Evolutionary conservation across 2,113 vertebrate genomes (phyloP).

Genomic region (Elephantulus edwardii): DNA sequence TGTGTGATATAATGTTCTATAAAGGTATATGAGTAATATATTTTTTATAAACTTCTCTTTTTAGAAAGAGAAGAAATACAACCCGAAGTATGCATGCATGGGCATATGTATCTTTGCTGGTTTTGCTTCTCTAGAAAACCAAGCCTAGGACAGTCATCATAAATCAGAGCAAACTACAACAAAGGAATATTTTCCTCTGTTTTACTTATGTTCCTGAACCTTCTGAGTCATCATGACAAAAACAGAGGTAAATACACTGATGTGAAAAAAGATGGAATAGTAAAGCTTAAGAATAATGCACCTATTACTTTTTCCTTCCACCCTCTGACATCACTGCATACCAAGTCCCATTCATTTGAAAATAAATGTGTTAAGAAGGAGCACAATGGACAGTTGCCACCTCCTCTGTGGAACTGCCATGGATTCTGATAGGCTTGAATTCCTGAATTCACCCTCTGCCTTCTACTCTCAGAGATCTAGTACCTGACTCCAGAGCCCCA

Average conservation of each 20-base stretch:
- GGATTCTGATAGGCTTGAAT: neutral
- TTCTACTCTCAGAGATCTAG: neutral
- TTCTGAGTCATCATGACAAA: neutral
- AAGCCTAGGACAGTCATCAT: too few relatives aligned
- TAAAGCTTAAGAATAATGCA: too few relatives aligned
- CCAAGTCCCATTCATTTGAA: neutral
- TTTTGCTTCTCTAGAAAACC: too few relatives aligned
- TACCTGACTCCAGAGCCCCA: neutral
- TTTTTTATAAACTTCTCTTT: too few relatives aligned
- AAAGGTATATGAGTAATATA: too few relatives aligned
- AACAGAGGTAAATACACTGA: neutral
- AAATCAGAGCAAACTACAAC: too few relatives aligned
- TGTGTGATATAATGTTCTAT: too few relatives aligned
- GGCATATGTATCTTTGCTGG: too few relatives aligned
- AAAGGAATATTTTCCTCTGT: neutral
- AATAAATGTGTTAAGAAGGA: neutral
- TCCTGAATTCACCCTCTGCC: neutral
- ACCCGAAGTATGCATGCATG: too few relatives aligned
- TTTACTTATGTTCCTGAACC: neutral
- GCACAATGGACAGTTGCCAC: fast-evolving
- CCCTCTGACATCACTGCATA: too few relatives aligned
- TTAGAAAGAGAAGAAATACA: too few relatives aligned
- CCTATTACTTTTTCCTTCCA: neutral
- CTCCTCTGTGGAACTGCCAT: neutral
- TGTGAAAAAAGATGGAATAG: neutral